These are phyloP conservation scores for Elachura formosa DNA, from an alignment of 2,113 vertebrate species.

Conservation along the genomic window DNA sequence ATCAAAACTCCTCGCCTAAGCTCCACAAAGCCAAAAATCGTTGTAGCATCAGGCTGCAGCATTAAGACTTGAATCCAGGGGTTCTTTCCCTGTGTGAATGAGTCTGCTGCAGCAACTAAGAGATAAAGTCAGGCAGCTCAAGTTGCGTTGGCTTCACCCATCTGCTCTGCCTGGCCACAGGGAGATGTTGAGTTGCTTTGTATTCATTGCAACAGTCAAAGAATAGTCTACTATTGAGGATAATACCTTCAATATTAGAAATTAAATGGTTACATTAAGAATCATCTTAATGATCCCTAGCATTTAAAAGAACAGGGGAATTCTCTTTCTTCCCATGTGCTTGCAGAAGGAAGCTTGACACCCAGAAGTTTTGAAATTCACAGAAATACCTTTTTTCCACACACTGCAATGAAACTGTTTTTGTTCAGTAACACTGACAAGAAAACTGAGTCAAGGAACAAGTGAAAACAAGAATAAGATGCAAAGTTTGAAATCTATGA, in stretches of 20 bases:
- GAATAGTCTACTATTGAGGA: not conserved
- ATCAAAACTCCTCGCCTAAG: not conserved
- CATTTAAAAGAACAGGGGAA: not conserved
- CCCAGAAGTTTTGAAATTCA: not conserved
- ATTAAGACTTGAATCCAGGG: not conserved
- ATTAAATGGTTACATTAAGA: not conserved
- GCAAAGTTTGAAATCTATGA: not conserved
- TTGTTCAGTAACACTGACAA: not conserved
- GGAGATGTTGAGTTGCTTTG: not conserved
- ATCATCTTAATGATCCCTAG: too few species aligned
- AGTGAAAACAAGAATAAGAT: not conserved
- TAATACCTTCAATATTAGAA: not conserved
- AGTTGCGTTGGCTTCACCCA: not conserved
- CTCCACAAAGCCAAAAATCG: not conserved
- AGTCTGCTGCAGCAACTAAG: not conserved
- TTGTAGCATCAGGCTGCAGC: not conserved
- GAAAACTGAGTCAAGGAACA: not conserved
- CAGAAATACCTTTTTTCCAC: not conserved
- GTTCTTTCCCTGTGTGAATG: fast-evolving
- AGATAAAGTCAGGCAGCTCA: not conserved
- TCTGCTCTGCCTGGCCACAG: not conserved
- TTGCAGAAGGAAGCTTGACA: not conserved
- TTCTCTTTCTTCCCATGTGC: not conserved
- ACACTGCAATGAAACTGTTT: not conserved
- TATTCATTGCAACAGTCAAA: not conserved